These are phyloP conservation scores for Parasteatoda tepidariorum DNA, from an alignment of 1,140 invertebrate species.

Conservation along the genomic window DNA sequence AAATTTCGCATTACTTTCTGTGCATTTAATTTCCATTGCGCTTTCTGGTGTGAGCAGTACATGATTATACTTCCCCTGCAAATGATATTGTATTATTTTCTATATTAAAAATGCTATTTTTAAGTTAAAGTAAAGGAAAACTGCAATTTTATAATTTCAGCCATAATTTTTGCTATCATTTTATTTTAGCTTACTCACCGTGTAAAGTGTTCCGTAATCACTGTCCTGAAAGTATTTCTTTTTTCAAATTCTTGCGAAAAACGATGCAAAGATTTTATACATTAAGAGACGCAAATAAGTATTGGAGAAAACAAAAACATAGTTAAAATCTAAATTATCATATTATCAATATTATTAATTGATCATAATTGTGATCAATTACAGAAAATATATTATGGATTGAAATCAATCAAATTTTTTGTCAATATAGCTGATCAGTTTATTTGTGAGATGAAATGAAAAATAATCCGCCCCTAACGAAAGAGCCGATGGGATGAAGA, in stretches of 20 bases:
- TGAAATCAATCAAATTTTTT: too few species aligned
- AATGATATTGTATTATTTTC: neutral
- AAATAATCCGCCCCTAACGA: too few species aligned
- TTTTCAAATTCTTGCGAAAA: neutral
- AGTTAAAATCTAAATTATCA: too few species aligned
- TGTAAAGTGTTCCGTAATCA: neutral
- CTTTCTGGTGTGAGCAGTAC: conserved; percentile 2
- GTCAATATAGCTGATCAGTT: too few species aligned
- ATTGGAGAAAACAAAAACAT: too few species aligned
- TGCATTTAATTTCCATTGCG: conserved; percentile 29
- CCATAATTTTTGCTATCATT: too few species aligned
- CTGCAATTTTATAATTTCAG: neutral
- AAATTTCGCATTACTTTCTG: conserved; percentile 33
- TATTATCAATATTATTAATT: too few species aligned
- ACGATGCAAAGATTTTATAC: neutral
- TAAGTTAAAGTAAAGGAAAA: neutral
- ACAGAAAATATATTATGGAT: too few species aligned
- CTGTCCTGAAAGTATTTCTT: neutral
- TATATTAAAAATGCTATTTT: neutral
- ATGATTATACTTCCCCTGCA: conserved; percentile 13
- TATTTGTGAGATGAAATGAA: too few species aligned
- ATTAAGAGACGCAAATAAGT: too few species aligned
- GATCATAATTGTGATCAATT: too few species aligned
- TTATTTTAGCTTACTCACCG: neutral
- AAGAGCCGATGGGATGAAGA: too few species aligned